Base-by-base conservation (phyloP, 2,888 invertebrate species). In the Balanococcus diminutus region DNA sequence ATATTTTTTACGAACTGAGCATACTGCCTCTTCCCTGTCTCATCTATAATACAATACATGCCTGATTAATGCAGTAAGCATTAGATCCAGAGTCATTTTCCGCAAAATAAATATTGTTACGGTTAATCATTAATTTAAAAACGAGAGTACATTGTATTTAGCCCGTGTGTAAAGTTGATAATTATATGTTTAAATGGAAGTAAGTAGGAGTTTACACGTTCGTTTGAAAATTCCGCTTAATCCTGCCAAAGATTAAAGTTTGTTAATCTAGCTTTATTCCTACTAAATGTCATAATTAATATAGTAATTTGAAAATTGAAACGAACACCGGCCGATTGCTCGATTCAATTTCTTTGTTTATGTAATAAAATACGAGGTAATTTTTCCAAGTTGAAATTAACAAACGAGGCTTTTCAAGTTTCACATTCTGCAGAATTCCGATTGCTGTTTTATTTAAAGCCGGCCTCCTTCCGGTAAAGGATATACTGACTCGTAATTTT, bases 121-220 rank as follows among this genome's bases (percentile, higher is more conserved):
- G 56, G 4, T 19, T 19, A 56, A 56, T 56, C 22, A 56, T 56
- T 22, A 56, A 56, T 56, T 51, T 56, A 56, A 56, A 56, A 56
- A 56, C 22, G 22, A 56, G 56, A 19, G 19, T 56, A 56, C 22
- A 22, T 56, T 56, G 56, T 56, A 22, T 19, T 8, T 56, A 22
- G 16, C 5, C 22, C 16, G 16, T 67, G 67, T 28, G 28, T 28
- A 28, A 67, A 67, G 14, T 67, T 67, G 67, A 67, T 67, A 67
- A 67, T 67, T 67, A 67, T 67, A 67, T 67, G 16, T 67, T 56
- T 56, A 22, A n/a, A 56, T 56, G 56, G 67, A 28, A 67, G 28
- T 31, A 1, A 28, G 67, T 67, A 28, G 67, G 67, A 67, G 67
- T 56, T n/a, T n/a, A 22, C 1, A 28, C 5, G n/a, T 28, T 28